phyloP scores from a whole-genome alignment of 2,888 invertebrate genomes.

The Himalopsyche kuldschensis region DNA sequence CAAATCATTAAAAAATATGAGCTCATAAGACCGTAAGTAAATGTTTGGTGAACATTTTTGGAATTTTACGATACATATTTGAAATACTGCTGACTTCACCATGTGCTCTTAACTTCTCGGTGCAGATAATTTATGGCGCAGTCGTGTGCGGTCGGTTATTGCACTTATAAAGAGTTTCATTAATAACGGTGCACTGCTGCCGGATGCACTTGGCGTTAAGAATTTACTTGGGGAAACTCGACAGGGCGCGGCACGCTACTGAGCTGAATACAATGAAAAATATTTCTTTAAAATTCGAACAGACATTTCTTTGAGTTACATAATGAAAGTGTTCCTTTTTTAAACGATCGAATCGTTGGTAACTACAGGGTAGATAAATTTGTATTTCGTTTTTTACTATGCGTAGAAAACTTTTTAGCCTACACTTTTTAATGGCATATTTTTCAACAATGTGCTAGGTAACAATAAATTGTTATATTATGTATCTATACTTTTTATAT shows the following conservation, averaged over 20 bases:
- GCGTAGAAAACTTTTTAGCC: no score
- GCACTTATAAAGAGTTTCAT: constrained; percentile 1
- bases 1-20: no score
- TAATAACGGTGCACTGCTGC: background rate
- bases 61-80: background rate
- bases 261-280: background rate
- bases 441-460: no score
- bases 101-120: background rate
- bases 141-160: background rate
- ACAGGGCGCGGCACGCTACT: background rate
- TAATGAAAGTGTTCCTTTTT: no score
- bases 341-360: no score
- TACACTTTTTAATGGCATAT: no score
- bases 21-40: no score
- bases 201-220: background rate
- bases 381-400: no score
- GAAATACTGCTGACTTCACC: background rate
- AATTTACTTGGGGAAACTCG: background rate
- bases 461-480: no score
- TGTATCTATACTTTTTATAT: no score
- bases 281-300: background rate
- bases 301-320: background rate
- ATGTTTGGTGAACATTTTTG: background rate
- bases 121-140: background rate
- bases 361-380: no score